phyloP scores from a whole-genome alignment of 1,140 invertebrate genomes.

The Drosophila eugracilis region DNA sequence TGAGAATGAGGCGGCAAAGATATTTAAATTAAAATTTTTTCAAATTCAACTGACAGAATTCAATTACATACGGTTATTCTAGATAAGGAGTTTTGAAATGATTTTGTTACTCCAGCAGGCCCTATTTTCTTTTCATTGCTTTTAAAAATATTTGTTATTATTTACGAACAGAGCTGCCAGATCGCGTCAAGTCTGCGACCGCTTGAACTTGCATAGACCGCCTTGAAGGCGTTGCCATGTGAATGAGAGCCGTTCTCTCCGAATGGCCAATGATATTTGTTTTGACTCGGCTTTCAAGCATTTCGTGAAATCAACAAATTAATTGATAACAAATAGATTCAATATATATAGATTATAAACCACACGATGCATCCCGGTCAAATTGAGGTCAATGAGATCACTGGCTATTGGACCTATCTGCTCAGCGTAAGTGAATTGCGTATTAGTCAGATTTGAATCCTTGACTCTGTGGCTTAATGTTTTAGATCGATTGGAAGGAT shows the following conservation, averaged over 20 bases:
- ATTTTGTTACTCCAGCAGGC: no score
- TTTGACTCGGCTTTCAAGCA: slow-evolving; percentile 14
- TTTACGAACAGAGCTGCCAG: not conserved
- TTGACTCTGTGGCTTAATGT: slow-evolving; percentile 57
- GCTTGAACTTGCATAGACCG: not conserved
- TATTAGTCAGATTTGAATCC: no score
- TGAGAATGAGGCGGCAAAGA: not conserved
- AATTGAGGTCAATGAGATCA: slow-evolving; percentile 87
- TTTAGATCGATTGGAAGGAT: slow-evolving; percentile 95
- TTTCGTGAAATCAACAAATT: not conserved
- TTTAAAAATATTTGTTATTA: not conserved
- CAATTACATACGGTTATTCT: no score
- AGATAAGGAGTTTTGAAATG: no score
- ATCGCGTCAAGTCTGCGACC: no score
- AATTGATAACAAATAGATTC: not conserved
- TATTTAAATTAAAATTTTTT: not conserved
- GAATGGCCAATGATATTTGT: slow-evolving; percentile 6
- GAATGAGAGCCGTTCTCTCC: not conserved
- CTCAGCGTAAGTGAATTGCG: slow-evolving; percentile 86
- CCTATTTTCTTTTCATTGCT: no score
- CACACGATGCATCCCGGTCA: slow-evolving; percentile 56
- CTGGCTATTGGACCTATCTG: slow-evolving; percentile 87
- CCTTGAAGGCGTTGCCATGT: not conserved
- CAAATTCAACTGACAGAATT: not conserved
- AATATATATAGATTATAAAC: not conserved